Evolutionary conservation across 2,113 vertebrate species (phyloP).

Genomic region (Stegostoma tigrinum): DNA sequence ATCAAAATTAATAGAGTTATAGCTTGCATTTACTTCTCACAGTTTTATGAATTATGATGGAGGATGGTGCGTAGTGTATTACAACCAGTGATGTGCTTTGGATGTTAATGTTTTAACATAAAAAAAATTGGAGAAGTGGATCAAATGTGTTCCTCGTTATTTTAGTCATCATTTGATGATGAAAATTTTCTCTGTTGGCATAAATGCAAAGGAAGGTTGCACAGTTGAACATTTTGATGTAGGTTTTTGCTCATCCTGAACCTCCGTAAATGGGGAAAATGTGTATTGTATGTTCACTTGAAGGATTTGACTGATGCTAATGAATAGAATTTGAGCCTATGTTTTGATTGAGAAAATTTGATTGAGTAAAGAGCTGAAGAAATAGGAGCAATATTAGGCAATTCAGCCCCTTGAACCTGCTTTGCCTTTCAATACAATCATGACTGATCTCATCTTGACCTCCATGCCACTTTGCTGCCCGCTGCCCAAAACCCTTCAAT

Average conservation of each 20-base stretch:
- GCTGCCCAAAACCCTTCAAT: too few relatives aligned
- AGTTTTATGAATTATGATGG: too few relatives aligned
- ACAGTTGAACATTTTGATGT: too few relatives aligned
- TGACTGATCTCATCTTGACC: too few relatives aligned
- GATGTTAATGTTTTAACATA: neutral
- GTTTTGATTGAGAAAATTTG: neutral
- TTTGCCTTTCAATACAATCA: too few relatives aligned
- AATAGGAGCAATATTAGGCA: too few relatives aligned
- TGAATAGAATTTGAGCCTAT: neutral
- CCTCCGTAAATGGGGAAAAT: neutral
- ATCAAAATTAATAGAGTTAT: neutral
- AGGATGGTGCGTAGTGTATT: neutral
- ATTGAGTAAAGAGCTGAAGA: too few relatives aligned
- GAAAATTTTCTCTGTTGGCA: too few relatives aligned
- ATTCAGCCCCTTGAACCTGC: too few relatives aligned
- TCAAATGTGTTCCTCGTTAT: neutral
- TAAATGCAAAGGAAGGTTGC: too few relatives aligned
- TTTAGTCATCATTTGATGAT: neutral
- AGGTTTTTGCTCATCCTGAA: neutral
- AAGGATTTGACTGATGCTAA: neutral
- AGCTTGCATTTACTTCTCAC: neutral
- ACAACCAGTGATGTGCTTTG: neutral
- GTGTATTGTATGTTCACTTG: too few relatives aligned
- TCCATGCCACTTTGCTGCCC: too few relatives aligned
- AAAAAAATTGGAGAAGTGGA: neutral